Percentiles rank a stretch among this genome's conserved stretches.
Conservation (phyloP, 2,888 invertebrate species). For the Cremastinae sp. region DNA sequence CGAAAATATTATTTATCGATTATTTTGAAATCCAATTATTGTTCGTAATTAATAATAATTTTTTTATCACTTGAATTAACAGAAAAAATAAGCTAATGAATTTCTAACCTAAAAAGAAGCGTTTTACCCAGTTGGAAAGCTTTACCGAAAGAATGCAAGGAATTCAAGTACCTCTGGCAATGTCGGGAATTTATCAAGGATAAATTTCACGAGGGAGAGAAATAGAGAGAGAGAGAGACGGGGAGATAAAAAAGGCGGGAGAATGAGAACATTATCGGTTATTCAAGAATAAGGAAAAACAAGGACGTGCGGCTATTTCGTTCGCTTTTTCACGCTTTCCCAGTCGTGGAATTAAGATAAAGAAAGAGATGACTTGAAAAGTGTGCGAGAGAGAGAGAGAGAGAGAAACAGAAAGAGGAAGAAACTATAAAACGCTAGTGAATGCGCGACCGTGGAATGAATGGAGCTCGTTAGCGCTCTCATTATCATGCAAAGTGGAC, state of each 20-base stretch:
- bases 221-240: neutral
- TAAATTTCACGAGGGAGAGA: neutral
- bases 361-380: conserved; percentile 46
- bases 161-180: neutral
- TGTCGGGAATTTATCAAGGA: conserved; percentile 3
- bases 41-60: no score
- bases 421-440: conserved; percentile 56
- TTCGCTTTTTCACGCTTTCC: conserved; percentile 50
- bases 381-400: no score
- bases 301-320: conserved; percentile 18
- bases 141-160: neutral
- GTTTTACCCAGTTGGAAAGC: neutral
- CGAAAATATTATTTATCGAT: no score
- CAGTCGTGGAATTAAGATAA: conserved; percentile 50
- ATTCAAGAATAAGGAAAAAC: conserved; percentile 24
- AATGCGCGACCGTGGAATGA: conserved; percentile 63
- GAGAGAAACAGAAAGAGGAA: conserved; percentile 32
- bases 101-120: neutral
- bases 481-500: conserved; percentile 71
- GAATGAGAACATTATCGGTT: conserved; percentile 17
- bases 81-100: no score
- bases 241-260: neutral
- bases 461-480: conserved; percentile 72
- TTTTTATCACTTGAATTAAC: no score
- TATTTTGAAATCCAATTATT: no score